Evolutionary conservation across 2,113 vertebrate species (phyloP), one percentile per base, ranked within the genome.

Genomic region (Maylandia zebra): DNA sequence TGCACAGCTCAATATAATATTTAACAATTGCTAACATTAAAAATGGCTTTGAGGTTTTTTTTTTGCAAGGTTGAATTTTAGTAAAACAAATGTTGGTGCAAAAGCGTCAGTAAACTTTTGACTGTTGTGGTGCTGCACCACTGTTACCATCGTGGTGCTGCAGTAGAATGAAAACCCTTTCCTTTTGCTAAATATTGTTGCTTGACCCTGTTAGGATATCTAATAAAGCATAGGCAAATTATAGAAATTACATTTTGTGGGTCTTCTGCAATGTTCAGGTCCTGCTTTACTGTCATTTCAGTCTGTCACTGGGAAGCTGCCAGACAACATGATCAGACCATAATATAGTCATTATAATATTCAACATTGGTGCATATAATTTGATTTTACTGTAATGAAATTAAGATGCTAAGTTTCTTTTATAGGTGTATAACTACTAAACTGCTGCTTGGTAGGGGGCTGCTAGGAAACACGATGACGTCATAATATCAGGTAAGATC

Each of bases 11-110:
- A 27, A 48, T 45, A 74, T 74, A 74, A 27, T 74, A 27, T 45
- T 43, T 74, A 74, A 45, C 69, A 45, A 30, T 74, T 17, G 9
- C 41, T 27, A 74, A 74, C 14, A 74, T 45, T 74, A 74, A 74
- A 74, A 74, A 27, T 10, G 22, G 24, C 16, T 38, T 66, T n/a
- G 32, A 17, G 0, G 0, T 1, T 0, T 1, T 36, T 64, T 61
- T 64, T 66, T 66, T 38, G 3, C 14, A 16, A 48, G 14, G 41
- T 7, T 48, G 41, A 74, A 48, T 17, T 74, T 30, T 48, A 5
- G 9, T 45, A 74, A 45, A 45, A 41, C 2, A 45, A 74, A 74
- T 14, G 0, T 45, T 74, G 22, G 4, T 74, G 69, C 69, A 48
- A 17, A 5, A 45, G 41, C 41, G 0, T 45, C 41, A 45, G 22